Conservation (phyloP, 2,797 vertebrate genomes). For the Naso thynnoides region DNA sequence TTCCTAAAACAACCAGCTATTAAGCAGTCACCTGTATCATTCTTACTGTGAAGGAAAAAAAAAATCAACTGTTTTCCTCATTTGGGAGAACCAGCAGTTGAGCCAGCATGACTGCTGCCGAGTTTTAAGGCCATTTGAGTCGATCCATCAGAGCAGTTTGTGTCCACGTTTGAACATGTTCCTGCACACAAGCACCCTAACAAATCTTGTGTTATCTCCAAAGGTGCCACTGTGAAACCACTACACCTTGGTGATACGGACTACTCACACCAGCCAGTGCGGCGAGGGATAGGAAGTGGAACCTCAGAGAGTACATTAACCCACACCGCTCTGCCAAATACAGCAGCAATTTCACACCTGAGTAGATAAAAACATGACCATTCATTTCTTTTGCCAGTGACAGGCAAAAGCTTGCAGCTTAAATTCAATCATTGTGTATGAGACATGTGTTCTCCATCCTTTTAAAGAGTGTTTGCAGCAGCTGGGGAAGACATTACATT, state of each 20-base stretch:
- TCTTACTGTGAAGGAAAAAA: slow-evolving; percentile 4
- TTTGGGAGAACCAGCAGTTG: slow-evolving; percentile 63
- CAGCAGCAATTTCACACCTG: slow-evolving; percentile 84
- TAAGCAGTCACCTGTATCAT: slow-evolving; percentile 53
- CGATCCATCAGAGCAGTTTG: slow-evolving; percentile 60
- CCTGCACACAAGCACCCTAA: slow-evolving; percentile 61
- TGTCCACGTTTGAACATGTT: slow-evolving; percentile 56
- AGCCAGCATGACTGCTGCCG: slow-evolving; percentile 48
- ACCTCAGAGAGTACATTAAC: slow-evolving; percentile 80
- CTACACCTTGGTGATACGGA: slow-evolving; percentile 48
- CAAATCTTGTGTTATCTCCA: slow-evolving; percentile 73
- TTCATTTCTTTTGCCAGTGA: slow-evolving; percentile 74
- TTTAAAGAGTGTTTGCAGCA: slow-evolving; percentile 47
- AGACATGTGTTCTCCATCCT: slow-evolving; percentile 64
- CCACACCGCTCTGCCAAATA: slow-evolving; percentile 79
- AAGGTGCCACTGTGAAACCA: slow-evolving; percentile 62
- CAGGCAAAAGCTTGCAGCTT: slow-evolving; percentile 66
- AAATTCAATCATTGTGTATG: slow-evolving; percentile 56
- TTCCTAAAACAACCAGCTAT: slow-evolving; percentile 60
- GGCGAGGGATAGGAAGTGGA: slow-evolving; percentile 49
- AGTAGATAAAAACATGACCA: slow-evolving; percentile 82
- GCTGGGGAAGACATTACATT: slow-evolving; percentile 31
- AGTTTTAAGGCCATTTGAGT: slow-evolving; percentile 51
- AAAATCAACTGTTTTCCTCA: slow-evolving; percentile 38
- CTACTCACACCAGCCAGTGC: slow-evolving; percentile 30